A percentile compares a stretch with the other conserved stretches of the same genome.
Evolutionary conservation across 2,888 invertebrate genomes (phyloP).

Genomic region (Acanthococcus lagerstroemiae): DNA sequence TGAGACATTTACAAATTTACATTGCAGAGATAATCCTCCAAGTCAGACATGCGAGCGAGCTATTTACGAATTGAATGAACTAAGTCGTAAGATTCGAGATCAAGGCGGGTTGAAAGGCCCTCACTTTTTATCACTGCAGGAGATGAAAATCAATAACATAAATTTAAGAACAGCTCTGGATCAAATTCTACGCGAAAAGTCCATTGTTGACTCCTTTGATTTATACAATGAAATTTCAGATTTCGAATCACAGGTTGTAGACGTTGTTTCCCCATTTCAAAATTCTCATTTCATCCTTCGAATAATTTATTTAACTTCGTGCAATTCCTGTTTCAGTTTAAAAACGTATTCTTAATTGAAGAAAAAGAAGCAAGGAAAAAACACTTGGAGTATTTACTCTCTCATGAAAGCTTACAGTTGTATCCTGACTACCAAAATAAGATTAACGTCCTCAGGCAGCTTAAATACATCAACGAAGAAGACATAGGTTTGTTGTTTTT

Average conservation of each 20-base stretch:
- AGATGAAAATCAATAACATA: conserved; percentile 8
- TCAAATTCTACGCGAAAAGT: background rate
- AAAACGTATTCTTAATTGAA: conserved; percentile 10
- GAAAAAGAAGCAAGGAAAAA: conserved; percentile 45
- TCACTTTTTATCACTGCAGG: conserved; percentile 3
- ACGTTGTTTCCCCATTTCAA: background rate
- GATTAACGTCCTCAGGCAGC: conserved; percentile 59
- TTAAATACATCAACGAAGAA: conserved; percentile 66
- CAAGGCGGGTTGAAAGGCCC: background rate
- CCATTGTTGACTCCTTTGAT: background rate
- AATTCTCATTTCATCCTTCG: too few species aligned
- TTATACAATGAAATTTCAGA: conserved; percentile 2
- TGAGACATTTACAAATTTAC: too few species aligned
- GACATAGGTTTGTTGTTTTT: conserved; percentile 49
- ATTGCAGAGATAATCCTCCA: conserved; percentile 31
- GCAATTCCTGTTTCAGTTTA: conserved; percentile 20
- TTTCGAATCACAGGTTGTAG: conserved; percentile 13
- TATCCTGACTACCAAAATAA: conserved; percentile 84
- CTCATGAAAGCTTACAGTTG: conserved; percentile 55
- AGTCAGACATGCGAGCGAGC: conserved; percentile 19
- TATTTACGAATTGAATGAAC: conserved; percentile 6
- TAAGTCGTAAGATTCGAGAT: background rate
- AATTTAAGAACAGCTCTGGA: background rate
- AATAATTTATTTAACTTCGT: too few species aligned
- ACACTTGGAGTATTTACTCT: conserved; percentile 54